Percentiles rank a stretch among this genome's conserved stretches.
phyloP scores from a whole-genome alignment of 2,113 vertebrate species.

The Colinus virginianus region DNA sequence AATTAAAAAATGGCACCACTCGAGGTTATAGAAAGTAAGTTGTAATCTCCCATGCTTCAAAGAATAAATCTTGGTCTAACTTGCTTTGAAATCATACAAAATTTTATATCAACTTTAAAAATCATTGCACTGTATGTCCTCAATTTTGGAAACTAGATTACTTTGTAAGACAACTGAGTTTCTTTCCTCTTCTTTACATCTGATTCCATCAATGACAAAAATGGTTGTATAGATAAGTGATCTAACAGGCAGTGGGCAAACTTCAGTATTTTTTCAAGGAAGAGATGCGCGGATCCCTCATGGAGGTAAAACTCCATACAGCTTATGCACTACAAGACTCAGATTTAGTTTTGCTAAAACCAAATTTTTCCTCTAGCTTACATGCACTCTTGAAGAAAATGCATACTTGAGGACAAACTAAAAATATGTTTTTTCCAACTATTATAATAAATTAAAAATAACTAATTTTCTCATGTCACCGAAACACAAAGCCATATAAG shows the following conservation, averaged over 20 bases:
- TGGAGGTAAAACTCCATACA: not conserved
- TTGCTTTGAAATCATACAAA: not conserved
- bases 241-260: not conserved
- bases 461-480: not conserved
- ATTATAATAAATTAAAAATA: not conserved
- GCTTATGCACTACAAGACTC: not conserved
- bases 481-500: not conserved
- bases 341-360: not conserved
- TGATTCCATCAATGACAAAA: not conserved
- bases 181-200: not conserved
- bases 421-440: not conserved
- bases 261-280: not conserved
- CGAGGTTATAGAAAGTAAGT: not conserved
- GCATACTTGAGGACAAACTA: not conserved
- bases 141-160: not conserved
- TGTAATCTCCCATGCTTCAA: not conserved
- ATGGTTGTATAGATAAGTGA: not conserved
- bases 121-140: not conserved
- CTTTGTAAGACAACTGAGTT: not conserved
- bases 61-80: not conserved
- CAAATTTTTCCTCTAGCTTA: not conserved
- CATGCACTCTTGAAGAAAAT: not conserved
- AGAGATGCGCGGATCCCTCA: not conserved
- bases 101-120: not conserved
- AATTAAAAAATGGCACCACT: not conserved